Evolutionary conservation across 2,113 vertebrate species (phyloP), one percentile per base, ranked within the genome.

Genomic region (Thunnus thynnus): DNA sequence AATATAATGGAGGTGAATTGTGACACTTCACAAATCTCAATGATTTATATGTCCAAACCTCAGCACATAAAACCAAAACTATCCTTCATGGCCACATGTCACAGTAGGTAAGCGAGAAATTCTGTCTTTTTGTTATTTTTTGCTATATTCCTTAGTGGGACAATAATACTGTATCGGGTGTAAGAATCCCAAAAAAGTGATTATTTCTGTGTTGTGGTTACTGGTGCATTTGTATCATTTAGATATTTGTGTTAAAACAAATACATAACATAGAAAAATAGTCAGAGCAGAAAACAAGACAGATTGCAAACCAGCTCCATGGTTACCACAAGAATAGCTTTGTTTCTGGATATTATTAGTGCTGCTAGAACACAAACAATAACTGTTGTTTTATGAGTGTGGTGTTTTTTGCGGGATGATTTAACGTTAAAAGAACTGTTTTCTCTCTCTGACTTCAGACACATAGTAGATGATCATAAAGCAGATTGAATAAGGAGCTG

Each of bases 321-420:
- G 51, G 71, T 78, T 72, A 72, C 75, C 66, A 44, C 46, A 61
- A 83, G 36, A 80, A 76, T 51, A 47, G 16, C 36, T 20, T 76
- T 67, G 41, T 75, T 83, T 76, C 44, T 74, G 65, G 51, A 18
- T 41, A 50, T 74, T 71, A 67, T 81, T 61, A 72, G 20, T 9
- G 8, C 1, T 30, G 44, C 9, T 17, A 7, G 17, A 73, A 70
- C 60, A 76, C 76, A 41, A 20, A 68, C 66, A n/a, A 58, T 61
- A 52, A 60, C 52, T 54, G 46, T 36, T 20, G 32, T 73, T 73
- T 73, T 57, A 68, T 58, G 56, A 62, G 12, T 36, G 32, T 36
- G 32, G 5, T 8, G 32, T 36, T 7, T 2, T 65, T 36, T 10
- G 13, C 13, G 20, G 50, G 74, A 65, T 63, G 27, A 84, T 76